A percentile compares a stretch with the other conserved stretches of the same genome.
These are phyloP conservation scores for Emydocephalus ijimae DNA, from an alignment of 2,113 vertebrate genomes.

Conservation along the genomic window DNA sequence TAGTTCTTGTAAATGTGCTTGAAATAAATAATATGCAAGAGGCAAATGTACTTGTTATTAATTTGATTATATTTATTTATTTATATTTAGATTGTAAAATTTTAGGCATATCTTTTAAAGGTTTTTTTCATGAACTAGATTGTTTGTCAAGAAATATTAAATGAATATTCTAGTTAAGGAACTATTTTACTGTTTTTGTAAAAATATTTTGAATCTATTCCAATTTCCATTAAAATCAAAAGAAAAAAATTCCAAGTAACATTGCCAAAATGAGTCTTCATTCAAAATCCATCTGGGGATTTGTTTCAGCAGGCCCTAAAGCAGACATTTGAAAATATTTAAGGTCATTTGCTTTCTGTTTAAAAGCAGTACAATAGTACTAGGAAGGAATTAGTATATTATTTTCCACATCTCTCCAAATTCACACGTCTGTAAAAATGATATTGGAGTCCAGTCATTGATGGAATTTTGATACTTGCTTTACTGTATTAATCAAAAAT, in stretches of 20 bases:
- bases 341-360: not conserved
- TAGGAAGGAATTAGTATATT: not conserved
- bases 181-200: not conserved
- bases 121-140: not conserved
- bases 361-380: not conserved
- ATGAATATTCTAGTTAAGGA: not conserved
- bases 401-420: not conserved
- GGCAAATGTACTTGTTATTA: not conserved
- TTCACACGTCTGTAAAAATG: not conserved
- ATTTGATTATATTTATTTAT: not conserved
- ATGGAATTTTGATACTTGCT: not conserved
- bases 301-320: not conserved
- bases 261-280: constrained; percentile 18
- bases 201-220: not conserved
- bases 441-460: not conserved
- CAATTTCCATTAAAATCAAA: constrained; percentile 11
- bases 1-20: not conserved
- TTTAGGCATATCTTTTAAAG: constrained; percentile 6
- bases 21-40: not conserved
- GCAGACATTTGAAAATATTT: constrained; percentile 11
- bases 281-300: constrained; percentile 7
- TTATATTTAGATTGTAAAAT: not conserved
- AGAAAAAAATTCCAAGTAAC: constrained; percentile 9
- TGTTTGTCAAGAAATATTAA: not conserved
- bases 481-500: not conserved